Conservation (phyloP, 2,888 invertebrate genomes). For the Eudasyphora cyanicolor region DNA sequence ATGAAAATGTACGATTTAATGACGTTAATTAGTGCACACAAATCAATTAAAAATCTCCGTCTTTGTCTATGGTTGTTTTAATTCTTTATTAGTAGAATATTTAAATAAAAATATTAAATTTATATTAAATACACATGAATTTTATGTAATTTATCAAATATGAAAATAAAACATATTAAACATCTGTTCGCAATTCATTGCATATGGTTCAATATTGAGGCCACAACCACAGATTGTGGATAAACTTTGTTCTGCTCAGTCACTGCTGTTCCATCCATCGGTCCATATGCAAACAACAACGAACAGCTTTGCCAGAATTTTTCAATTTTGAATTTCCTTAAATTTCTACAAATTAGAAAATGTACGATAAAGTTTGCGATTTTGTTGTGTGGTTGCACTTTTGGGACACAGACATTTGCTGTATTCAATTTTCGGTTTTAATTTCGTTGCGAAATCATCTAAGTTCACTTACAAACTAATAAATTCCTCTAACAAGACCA, state of each 20-base stretch:
- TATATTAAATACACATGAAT: not conserved
- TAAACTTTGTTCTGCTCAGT: not conserved
- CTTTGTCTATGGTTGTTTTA: not conserved
- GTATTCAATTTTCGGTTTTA: not conserved
- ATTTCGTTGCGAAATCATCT: conserved; percentile 21
- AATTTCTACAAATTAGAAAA: not conserved
- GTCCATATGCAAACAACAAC: no score
- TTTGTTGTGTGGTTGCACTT: not conserved
- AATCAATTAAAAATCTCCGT: no score
- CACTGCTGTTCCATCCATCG: not conserved
- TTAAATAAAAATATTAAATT: not conserved
- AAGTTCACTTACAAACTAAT: conserved; percentile 36
- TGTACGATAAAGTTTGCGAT: not conserved
- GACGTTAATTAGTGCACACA: no score
- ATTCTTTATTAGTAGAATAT: not conserved
- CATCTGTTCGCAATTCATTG: not conserved
- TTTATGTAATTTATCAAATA: no score
- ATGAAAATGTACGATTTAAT: no score
- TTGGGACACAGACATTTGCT: not conserved
- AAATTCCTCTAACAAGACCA: conserved; percentile 29
- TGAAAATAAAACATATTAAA: not conserved
- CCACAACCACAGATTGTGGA: no score
- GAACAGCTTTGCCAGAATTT: not conserved
- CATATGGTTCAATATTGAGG: not conserved
- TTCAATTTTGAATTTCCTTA: not conserved